A percentile compares a stretch with the other conserved stretches of the same genome.
These are phyloP conservation scores for Acrocephalus arundinaceus DNA, from an alignment of 2,113 vertebrate species.

Conservation along the genomic window DNA sequence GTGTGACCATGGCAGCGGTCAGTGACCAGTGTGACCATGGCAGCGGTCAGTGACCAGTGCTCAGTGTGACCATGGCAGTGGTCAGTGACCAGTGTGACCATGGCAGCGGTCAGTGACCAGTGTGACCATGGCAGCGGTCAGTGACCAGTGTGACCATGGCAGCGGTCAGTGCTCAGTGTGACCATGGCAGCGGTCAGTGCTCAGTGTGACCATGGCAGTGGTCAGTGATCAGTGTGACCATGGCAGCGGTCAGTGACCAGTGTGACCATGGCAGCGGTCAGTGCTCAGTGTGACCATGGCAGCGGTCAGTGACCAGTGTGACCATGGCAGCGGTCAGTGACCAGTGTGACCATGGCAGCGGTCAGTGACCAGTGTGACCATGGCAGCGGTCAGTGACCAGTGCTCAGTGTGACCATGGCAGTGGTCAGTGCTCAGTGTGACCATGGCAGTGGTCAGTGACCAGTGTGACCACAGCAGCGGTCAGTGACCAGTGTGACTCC, in stretches of 20 bases:
- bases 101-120: too few relatives aligned
- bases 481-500: not conserved
- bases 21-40: too few relatives aligned
- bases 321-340: not conserved
- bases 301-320: not conserved
- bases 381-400: fast-evolving
- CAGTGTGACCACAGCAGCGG: not conserved
- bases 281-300: not conserved
- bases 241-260: not conserved
- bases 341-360: not conserved
- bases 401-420: fast-evolving
- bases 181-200: fast-evolving
- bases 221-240: not conserved
- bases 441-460: fast-evolving
- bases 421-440: not conserved
- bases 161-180: not conserved
- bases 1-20: too few relatives aligned
- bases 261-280: not conserved
- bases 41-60: too few relatives aligned
- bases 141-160: not conserved
- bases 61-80: fast-evolving
- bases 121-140: too few relatives aligned
- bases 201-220: fast-evolving
- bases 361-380: fast-evolving
- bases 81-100: too few relatives aligned